Evolutionary conservation across 2,113 vertebrate species (phyloP).

Genomic region (Amblyornis subalaris): DNA sequence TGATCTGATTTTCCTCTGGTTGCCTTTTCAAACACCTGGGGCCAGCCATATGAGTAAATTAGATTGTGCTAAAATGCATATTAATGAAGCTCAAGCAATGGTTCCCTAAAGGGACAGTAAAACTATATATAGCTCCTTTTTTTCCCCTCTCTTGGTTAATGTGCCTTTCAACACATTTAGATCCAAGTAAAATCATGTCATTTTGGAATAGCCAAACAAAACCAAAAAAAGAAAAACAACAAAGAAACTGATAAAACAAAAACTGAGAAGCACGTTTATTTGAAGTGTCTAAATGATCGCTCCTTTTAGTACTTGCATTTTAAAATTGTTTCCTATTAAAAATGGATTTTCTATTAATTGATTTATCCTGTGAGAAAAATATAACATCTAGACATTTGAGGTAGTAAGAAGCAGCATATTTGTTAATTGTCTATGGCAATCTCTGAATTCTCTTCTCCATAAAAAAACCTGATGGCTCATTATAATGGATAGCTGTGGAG

Average conservation of each 20-base stretch:
- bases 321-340: background rate
- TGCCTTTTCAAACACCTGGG: conserved; percentile 72
- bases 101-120: conserved; percentile 57
- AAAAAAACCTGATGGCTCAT: background rate
- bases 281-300: background rate
- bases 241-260: background rate
- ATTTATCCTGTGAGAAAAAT: background rate
- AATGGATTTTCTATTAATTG: background rate
- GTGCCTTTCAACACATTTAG: conserved; percentile 50
- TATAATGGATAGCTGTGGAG: background rate
- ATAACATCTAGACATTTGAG: background rate
- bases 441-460: background rate
- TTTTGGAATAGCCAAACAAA: background rate
- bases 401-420: background rate
- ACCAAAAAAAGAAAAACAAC: background rate
- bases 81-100: conserved; percentile 70
- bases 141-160: background rate
- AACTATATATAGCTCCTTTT: conserved; percentile 58
- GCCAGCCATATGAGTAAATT: conserved; percentile 71
- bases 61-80: conserved; percentile 73
- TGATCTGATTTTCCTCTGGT: conserved; percentile 68
- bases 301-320: background rate
- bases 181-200: background rate
- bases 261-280: background rate
- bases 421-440: background rate